phyloP scores from a whole-genome alignment of 1,140 invertebrate genomes.

The Drosophila equinoxialis region DNA sequence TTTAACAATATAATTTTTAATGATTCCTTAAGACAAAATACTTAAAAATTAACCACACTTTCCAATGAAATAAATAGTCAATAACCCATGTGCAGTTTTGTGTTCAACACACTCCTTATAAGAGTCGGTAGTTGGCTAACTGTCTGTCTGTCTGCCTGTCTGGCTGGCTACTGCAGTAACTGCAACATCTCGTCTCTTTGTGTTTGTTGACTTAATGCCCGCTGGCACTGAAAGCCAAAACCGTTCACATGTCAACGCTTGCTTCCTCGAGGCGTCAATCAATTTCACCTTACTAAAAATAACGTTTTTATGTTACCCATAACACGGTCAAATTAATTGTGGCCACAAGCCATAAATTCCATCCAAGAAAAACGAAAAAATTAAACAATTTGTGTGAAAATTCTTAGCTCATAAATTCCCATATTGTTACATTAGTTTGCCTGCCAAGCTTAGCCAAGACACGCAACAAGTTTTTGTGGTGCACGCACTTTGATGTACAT shows the following conservation, averaged over 20 bases:
- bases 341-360: not conserved
- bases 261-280: slow-evolving; percentile 56
- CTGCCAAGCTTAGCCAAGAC: not conserved
- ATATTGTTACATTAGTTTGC: slow-evolving; percentile 1
- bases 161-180: slow-evolving; percentile 15
- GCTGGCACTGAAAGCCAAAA: slow-evolving; percentile 58
- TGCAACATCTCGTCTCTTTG: slow-evolving; percentile 9
- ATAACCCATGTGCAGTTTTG: not conserved
- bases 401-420: slow-evolving; percentile 17
- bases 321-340: slow-evolving; percentile 6
- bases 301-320: slow-evolving; percentile 34
- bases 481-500: slow-evolving; percentile 28
- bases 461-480: slow-evolving; percentile 5
- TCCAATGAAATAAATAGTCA: not conserved
- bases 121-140: not conserved
- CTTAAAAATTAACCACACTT: not conserved
- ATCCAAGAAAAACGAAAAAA: not conserved
- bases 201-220: slow-evolving; percentile 36
- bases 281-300: slow-evolving; percentile 53
- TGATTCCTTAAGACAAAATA: not conserved
- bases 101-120: not conserved
- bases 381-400: slow-evolving; percentile 6
- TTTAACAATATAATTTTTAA: too few species aligned
- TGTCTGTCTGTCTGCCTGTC: too few species aligned
- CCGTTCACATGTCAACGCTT: slow-evolving; percentile 61